phyloP scores from a whole-genome alignment of 2,888 invertebrate species.

The Teleogryllus oceanicus region DNA sequence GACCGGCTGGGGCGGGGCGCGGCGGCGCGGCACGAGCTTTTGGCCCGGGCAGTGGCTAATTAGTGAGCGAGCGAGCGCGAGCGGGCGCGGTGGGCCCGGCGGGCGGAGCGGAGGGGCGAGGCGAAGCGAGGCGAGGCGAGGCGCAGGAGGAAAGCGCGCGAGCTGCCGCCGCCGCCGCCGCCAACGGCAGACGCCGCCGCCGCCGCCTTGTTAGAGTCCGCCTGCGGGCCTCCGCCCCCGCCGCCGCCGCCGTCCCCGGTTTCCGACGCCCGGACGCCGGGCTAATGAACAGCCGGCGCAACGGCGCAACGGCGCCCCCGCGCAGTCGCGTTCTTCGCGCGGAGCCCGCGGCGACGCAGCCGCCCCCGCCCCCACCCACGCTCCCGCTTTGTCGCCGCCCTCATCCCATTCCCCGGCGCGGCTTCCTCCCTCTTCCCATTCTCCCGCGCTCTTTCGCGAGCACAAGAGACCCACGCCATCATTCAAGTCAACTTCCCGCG shows the following conservation, averaged over 20 bases:
- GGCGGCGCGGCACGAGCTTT: neutral
- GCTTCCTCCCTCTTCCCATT: too few species aligned
- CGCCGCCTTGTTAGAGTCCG: neutral
- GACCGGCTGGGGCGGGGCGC: neutral
- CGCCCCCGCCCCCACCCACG: too few species aligned
- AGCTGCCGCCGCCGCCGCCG: neutral
- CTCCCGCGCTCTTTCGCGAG: too few species aligned
- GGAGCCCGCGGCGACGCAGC: too few species aligned
- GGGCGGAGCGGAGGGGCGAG: too few species aligned
- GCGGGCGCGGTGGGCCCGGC: neutral
- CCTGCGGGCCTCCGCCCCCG: slow-evolving; percentile 1
- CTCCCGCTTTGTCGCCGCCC: too few species aligned
- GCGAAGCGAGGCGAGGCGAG: too few species aligned
- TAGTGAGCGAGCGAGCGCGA: slow-evolving; percentile 2
- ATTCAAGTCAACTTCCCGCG: too few species aligned
- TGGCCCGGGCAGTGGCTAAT: neutral
- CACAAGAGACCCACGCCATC: too few species aligned
- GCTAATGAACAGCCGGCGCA: neutral
- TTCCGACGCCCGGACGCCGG: slow-evolving; percentile 1
- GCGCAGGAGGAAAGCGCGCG: neutral
- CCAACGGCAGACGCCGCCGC: neutral
- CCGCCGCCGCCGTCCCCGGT: neutral
- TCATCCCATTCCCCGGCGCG: too few species aligned
- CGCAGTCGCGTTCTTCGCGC: too few species aligned
- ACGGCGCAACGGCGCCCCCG: too few species aligned